phyloP scores from a whole-genome alignment of 2,888 invertebrate genomes.

The Watsonalla binaria region DNA sequence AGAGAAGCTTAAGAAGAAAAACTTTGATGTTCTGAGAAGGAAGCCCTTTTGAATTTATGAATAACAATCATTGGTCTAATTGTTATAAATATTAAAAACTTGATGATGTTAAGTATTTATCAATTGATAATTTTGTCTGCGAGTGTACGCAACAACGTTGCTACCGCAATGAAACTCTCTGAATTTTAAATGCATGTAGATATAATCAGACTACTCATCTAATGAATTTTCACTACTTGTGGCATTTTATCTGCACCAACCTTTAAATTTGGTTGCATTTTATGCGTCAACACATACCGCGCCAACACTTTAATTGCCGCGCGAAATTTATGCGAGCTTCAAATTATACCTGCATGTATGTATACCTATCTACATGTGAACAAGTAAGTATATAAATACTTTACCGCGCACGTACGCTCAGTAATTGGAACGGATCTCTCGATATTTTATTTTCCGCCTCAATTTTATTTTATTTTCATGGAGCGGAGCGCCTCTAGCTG shows the following conservation, averaged over 20 bases:
- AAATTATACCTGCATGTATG: slow-evolving; percentile 36
- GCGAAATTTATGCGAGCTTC: slow-evolving; percentile 35
- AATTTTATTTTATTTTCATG: slow-evolving; percentile 67
- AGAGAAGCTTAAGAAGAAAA: slow-evolving; percentile 72
- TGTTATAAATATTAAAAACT: slow-evolving; percentile 19
- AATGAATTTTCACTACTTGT: slow-evolving; percentile 23
- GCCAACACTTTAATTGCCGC: slow-evolving; percentile 45
- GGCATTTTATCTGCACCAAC: slow-evolving; percentile 27
- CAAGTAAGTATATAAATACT: slow-evolving; percentile 27
- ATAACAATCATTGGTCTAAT: slow-evolving; percentile 9
- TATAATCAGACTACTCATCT: slow-evolving; percentile 12
- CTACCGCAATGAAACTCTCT: slow-evolving; percentile 30
- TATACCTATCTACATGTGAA: slow-evolving; percentile 15
- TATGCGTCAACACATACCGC: slow-evolving; percentile 24
- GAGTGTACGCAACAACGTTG: slow-evolving; percentile 51
- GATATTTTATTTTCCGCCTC: slow-evolving; percentile 68
- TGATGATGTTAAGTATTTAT: background rate
- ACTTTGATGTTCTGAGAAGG: slow-evolving; percentile 58
- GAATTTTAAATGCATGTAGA: slow-evolving; percentile 25
- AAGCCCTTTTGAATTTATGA: slow-evolving; percentile 47
- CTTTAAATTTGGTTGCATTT: slow-evolving; percentile 40
- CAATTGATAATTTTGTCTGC: slow-evolving; percentile 23
- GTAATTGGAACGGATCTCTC: slow-evolving; percentile 61
- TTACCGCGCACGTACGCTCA: slow-evolving; percentile 34
- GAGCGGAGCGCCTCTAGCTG: slow-evolving; percentile 58